A percentile compares a stretch with the other conserved stretches of the same genome.
Evolutionary conservation across 64 coral and sea anemone genomes (phyloP).

Genomic region (Montipora efflorescens): DNA sequence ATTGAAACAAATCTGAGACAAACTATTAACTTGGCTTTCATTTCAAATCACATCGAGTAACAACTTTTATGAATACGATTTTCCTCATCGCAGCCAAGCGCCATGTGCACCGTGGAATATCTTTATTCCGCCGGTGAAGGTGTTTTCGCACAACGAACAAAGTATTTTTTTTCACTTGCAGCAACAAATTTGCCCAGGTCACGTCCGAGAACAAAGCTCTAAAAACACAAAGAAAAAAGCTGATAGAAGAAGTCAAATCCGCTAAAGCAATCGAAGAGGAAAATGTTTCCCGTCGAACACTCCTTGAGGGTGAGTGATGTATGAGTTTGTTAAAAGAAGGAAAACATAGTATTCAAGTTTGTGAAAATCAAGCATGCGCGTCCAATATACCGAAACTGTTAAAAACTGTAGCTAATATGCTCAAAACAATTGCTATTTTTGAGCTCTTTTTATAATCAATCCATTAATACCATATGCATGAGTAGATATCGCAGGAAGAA

Average conservation of each 20-base stretch:
- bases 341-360: neutral
- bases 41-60: too few relatives aligned
- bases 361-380: neutral
- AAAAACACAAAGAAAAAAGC: neutral
- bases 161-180: neutral
- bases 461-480: too few relatives aligned
- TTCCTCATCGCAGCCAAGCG: too few relatives aligned
- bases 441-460: too few relatives aligned
- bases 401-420: too few relatives aligned
- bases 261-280: neutral
- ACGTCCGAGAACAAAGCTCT: neutral
- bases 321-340: neutral
- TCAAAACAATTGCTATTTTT: too few relatives aligned
- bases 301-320: neutral
- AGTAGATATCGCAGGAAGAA: too few relatives aligned
- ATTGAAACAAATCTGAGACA: too few relatives aligned
- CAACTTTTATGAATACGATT: too few relatives aligned
- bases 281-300: neutral
- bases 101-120: too few relatives aligned
- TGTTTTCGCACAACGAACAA: neutral
- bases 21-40: too few relatives aligned
- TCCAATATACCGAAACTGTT: too few relatives aligned
- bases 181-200: constrained; percentile 18
- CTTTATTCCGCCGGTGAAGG: neutral
- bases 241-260: neutral